phyloP scores from a whole-genome alignment of 2,797 vertebrate genomes.

The Eulemur rubriventer region DNA sequence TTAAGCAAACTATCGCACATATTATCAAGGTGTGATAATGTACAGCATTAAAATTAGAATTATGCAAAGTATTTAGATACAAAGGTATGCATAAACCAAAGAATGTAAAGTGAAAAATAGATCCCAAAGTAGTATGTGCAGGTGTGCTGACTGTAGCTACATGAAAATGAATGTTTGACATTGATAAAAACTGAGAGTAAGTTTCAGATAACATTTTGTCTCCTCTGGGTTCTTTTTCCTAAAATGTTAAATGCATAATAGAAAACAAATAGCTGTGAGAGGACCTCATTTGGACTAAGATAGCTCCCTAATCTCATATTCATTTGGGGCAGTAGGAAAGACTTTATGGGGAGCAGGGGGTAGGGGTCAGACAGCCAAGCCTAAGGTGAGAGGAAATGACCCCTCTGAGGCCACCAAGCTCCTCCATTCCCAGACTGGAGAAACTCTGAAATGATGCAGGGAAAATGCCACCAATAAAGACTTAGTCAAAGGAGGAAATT shows the following conservation, averaged over 20 bases:
- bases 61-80: neutral
- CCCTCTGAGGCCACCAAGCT: neutral
- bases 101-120: neutral
- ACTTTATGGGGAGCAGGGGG: fast-evolving
- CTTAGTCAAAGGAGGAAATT: neutral
- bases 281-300: neutral
- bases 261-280: neutral
- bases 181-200: neutral
- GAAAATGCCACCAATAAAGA: neutral
- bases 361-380: neutral
- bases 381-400: neutral
- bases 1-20: neutral
- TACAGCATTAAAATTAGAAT: neutral
- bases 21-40: neutral
- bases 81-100: neutral
- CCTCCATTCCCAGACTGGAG: neutral
- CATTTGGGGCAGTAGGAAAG: neutral
- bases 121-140: neutral
- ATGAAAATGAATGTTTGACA: neutral
- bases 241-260: neutral
- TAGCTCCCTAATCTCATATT: neutral
- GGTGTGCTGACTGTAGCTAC: neutral
- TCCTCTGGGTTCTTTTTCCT: neutral
- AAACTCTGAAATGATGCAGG: neutral
- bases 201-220: neutral